These are phyloP conservation scores for Propithecus deckenii DNA, from an alignment of 2,797 vertebrate species.

Conservation along the genomic window DNA sequence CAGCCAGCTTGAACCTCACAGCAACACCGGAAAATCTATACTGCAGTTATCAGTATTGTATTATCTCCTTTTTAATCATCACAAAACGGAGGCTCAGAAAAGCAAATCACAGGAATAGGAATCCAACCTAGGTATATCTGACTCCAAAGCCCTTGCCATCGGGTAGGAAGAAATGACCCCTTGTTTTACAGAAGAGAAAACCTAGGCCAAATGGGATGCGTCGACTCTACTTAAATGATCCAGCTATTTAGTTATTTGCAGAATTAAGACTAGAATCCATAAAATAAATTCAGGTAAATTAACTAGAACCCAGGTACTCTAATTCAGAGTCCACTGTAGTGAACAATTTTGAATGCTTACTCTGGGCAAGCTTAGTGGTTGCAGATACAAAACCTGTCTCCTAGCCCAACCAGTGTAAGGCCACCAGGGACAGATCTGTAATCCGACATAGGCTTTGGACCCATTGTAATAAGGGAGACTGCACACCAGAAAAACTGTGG, in stretches of 20 bases:
- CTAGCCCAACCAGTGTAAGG: not conserved
- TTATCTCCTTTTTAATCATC: conserved; percentile 18
- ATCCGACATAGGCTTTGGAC: conserved; percentile 12
- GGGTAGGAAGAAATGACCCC: not conserved
- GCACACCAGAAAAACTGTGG: not conserved
- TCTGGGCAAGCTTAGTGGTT: not conserved
- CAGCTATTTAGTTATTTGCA: conserved; percentile 19
- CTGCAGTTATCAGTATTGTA: not conserved
- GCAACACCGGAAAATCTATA: not conserved
- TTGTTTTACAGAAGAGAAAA: conserved; percentile 5
- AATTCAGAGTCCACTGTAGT: not conserved
- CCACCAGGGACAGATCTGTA: conserved; percentile 16
- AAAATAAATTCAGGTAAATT: conserved; percentile 29
- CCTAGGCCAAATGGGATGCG: not conserved
- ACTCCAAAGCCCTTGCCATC: not conserved
- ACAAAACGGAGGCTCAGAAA: conserved; percentile 3
- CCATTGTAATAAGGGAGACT: not conserved
- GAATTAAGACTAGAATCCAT: not conserved
- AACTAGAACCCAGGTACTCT: not conserved
- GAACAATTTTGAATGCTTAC: conserved; percentile 4
- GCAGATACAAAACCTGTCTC: not conserved
- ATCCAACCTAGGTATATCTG: not conserved
- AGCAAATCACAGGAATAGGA: not conserved
- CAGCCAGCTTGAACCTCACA: not conserved
- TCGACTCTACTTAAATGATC: not conserved